These are phyloP conservation scores for Diarsia rubi DNA, from an alignment of 2,888 invertebrate species.

Conservation along the genomic window DNA sequence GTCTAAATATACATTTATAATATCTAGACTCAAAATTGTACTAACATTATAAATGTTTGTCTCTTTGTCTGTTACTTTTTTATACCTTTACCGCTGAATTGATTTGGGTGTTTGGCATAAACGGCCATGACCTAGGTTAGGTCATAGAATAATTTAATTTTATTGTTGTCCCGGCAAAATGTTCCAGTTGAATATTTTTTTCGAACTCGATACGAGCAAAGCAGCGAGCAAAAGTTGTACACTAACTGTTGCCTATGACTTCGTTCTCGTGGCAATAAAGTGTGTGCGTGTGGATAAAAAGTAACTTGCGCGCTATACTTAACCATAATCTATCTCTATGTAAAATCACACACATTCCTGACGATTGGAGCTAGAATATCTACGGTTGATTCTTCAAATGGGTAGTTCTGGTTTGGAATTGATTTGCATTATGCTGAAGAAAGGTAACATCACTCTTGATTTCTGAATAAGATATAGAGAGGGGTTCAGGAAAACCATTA, in stretches of 20 bases:
- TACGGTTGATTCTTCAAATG: not conserved
- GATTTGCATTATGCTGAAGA: not conserved
- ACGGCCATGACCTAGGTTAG: not conserved
- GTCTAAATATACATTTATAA: constrained; percentile 5
- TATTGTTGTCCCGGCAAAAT: not conserved
- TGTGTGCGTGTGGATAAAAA: not conserved
- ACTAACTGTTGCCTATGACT: not conserved
- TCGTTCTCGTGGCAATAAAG: not conserved
- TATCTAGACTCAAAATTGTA: not conserved
- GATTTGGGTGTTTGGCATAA: not conserved
- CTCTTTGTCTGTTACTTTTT: not conserved
- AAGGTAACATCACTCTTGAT: not conserved
- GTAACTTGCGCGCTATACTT: not conserved
- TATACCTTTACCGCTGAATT: not conserved
- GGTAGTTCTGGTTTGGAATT: not conserved
- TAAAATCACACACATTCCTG: not conserved
- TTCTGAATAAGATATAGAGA: not conserved
- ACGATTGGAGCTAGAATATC: no score
- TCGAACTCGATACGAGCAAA: not conserved
- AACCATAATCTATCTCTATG: not conserved
- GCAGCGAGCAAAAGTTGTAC: not conserved
- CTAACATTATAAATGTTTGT: not conserved
- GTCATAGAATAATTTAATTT: no score
- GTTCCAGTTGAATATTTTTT: not conserved
- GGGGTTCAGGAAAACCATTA: not conserved